phyloP scores from a whole-genome alignment of 2,113 vertebrate species.

The Silurus meridionalis region DNA sequence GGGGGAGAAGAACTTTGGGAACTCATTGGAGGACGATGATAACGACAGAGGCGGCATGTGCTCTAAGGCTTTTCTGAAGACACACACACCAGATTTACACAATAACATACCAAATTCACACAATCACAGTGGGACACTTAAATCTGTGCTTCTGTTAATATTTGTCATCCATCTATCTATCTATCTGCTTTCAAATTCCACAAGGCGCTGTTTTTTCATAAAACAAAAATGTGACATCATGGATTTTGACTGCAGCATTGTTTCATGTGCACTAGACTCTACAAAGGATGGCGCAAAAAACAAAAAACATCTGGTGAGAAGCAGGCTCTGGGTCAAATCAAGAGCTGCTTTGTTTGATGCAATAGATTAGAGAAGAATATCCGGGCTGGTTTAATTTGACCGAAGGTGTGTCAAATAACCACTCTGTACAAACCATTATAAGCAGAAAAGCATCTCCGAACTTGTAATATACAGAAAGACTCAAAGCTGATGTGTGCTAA shows the following conservation, averaged over 20 bases:
- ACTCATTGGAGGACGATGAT: conserved; percentile 84
- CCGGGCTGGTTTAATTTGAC: not conserved
- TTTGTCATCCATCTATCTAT: no score
- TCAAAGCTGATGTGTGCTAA: not conserved
- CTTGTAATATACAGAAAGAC: not conserved
- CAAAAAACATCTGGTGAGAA: not conserved
- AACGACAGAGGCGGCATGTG: conserved; percentile 96
- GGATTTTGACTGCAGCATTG: not conserved
- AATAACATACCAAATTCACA: no score
- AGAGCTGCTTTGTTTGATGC: no score
- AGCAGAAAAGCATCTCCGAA: not conserved
- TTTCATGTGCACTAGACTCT: not conserved
- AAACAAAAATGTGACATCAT: no score
- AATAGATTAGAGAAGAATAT: no score
- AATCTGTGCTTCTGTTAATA: no score
- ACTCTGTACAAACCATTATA: not conserved
- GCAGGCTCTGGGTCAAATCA: not conserved
- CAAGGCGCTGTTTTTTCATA: no score
- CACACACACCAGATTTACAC: conserved; percentile 15
- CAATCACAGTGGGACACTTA: no score
- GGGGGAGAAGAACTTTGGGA: conserved; percentile 91
- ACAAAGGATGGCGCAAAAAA: no score
- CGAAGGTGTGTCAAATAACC: not conserved
- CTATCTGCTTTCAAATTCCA: not conserved
- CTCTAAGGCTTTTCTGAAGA: conserved; percentile 86